Percentiles rank a stretch among this genome's conserved stretches.
These are phyloP conservation scores for Oncorhynchus mykiss DNA, from an alignment of 2,113 vertebrate genomes.

Conservation along the genomic window DNA sequence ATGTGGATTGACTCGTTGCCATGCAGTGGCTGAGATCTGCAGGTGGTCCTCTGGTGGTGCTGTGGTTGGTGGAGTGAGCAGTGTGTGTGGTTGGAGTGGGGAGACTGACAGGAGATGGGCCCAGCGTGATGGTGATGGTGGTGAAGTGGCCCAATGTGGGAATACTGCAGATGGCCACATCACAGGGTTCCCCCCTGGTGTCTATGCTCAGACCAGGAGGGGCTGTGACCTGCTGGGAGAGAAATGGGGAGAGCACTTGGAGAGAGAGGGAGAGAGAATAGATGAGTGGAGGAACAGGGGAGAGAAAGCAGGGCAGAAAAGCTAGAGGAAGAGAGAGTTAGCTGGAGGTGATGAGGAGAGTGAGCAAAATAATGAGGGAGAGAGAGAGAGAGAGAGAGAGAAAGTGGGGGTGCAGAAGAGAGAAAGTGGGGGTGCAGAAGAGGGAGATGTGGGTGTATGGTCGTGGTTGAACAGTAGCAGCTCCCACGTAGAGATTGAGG, in stretches of 20 bases:
- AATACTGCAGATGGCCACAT: not conserved
- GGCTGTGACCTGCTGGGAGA: not conserved
- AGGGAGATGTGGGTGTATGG: slow-evolving; percentile 36
- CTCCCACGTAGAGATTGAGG: not conserved
- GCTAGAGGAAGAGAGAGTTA: slow-evolving; percentile 31
- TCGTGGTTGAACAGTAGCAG: slow-evolving; percentile 2
- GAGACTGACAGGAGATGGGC: no score
- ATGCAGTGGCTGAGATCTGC: no score
- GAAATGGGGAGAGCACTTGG: not conserved
- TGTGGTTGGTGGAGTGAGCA: not conserved
- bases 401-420: no score
- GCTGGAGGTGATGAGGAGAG: not conserved
- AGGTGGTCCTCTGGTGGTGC: no score
- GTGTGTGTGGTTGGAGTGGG: not conserved
- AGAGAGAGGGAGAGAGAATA: not conserved
- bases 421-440: not conserved
- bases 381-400: not conserved
- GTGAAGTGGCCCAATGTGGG: not conserved
- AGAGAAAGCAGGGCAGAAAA: not conserved
- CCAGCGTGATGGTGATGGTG: no score
- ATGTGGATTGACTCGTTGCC: no score
- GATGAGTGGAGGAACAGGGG: not conserved
- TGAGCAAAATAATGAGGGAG: not conserved
- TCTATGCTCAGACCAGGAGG: not conserved
- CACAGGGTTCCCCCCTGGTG: not conserved